Conservation (phyloP, 2,113 vertebrate species). For the Mugil cephalus region DNA sequence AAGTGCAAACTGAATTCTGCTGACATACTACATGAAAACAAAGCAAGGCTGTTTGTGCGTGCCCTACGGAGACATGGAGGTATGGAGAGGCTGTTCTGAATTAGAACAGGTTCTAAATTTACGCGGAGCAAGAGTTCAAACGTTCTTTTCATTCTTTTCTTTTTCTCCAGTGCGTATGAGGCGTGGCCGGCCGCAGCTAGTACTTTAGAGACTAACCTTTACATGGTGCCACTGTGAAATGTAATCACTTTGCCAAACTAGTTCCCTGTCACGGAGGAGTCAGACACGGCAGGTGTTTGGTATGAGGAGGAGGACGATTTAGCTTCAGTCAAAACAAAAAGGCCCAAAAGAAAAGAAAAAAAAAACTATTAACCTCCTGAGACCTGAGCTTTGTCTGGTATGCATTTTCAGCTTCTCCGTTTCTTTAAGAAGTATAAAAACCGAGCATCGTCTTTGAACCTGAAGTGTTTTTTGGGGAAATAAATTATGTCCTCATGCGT, state of each 20-base stretch:
- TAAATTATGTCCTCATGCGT: too few relatives aligned
- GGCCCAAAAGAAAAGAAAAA: background rate
- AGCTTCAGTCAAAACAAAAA: too few relatives aligned
- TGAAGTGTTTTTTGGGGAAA: too few relatives aligned
- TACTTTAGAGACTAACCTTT: background rate
- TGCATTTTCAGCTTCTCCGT: too few relatives aligned
- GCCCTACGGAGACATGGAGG: background rate
- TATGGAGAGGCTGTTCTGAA: background rate
- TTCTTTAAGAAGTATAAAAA: too few relatives aligned
- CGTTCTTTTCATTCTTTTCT: background rate
- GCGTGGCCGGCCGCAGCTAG: background rate
- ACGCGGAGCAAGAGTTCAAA: background rate
- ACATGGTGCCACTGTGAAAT: slow-evolving; percentile 1
- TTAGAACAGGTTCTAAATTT: background rate
- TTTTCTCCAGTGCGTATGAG: background rate
- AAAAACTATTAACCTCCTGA: too few relatives aligned
- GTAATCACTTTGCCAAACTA: slow-evolving; percentile 20
- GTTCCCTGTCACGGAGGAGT: slow-evolving; percentile 15
- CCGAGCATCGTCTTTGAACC: too few relatives aligned
- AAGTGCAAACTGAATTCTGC: slow-evolving; percentile 25
- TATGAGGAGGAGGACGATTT: too few relatives aligned
- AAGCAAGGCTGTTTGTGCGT: background rate
- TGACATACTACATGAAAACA: slow-evolving; percentile 7
- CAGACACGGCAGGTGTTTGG: slow-evolving; percentile 8
- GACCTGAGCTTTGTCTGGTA: too few relatives aligned